Evolutionary conservation across 2,113 vertebrate genomes (phyloP).

Genomic region (Narcine bancroftii): DNA sequence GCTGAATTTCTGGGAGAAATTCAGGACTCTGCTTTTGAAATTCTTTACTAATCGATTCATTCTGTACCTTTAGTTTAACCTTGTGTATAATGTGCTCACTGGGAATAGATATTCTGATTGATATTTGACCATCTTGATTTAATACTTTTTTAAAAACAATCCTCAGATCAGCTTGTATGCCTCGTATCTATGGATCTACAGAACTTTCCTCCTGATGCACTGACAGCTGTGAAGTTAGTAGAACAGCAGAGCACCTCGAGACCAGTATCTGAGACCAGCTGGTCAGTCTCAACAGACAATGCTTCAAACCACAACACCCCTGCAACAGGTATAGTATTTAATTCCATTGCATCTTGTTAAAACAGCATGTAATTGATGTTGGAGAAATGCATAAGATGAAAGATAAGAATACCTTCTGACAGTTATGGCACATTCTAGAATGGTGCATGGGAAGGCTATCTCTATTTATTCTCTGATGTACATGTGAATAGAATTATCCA

Average conservation of each 20-base stretch:
- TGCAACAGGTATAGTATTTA: constrained; percentile 24
- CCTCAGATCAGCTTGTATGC: constrained; percentile 37
- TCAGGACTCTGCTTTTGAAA: neutral
- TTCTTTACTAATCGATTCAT: neutral
- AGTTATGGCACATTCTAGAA: no score
- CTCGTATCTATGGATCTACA: constrained; percentile 37
- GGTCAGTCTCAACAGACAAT: neutral
- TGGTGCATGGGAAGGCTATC: neutral
- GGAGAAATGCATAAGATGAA: neutral
- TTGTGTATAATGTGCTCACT: neutral
- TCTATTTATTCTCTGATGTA: neutral
- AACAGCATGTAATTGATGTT: neutral
- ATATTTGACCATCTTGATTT: neutral
- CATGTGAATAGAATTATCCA: neutral
- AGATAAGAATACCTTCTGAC: neutral
- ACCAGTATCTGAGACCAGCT: neutral
- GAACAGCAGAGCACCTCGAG: constrained; percentile 27
- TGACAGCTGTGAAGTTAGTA: constrained; percentile 34
- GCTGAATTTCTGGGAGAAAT: neutral
- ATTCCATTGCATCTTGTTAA: neutral
- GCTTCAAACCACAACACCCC: constrained; percentile 7
- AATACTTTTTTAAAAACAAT: neutral
- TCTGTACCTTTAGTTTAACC: neutral
- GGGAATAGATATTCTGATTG: neutral
- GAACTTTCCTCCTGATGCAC: constrained; percentile 28